Evolutionary conservation across 2,113 vertebrate genomes (phyloP).

Genomic region (Anhinga anhinga): DNA sequence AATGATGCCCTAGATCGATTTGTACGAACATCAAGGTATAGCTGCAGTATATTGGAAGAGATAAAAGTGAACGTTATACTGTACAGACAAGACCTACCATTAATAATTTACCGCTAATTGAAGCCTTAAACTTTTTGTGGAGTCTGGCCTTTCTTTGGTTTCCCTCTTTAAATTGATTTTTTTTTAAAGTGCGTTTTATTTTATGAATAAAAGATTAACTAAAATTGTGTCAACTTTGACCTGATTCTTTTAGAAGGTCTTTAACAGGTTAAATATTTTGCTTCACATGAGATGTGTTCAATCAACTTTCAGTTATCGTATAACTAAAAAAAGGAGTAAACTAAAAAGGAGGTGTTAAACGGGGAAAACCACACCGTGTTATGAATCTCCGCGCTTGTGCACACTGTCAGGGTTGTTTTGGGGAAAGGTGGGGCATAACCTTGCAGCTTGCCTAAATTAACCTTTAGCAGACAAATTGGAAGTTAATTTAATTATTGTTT

Average conservation of each 20-base stretch:
- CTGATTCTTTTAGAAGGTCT: background rate
- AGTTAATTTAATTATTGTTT: constrained; percentile 45
- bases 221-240: background rate
- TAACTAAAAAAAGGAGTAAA: background rate
- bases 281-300: background rate
- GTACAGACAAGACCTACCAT: background rate
- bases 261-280: background rate
- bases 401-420: background rate
- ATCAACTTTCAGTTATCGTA: no score
- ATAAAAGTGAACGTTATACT: background rate
- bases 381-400: accelerated
- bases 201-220: background rate
- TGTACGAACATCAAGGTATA: background rate
- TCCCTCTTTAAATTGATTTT: background rate
- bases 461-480: background rate
- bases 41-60: background rate
- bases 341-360: background rate
- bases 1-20: background rate
- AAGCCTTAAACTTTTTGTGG: background rate
- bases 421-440: background rate
- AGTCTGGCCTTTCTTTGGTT: background rate
- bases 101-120: background rate
- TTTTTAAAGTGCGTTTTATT: background rate
- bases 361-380: accelerated
- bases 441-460: background rate